phyloP scores from a whole-genome alignment of 1,140 invertebrate genomes.

The Bicyclus anynana region DNA sequence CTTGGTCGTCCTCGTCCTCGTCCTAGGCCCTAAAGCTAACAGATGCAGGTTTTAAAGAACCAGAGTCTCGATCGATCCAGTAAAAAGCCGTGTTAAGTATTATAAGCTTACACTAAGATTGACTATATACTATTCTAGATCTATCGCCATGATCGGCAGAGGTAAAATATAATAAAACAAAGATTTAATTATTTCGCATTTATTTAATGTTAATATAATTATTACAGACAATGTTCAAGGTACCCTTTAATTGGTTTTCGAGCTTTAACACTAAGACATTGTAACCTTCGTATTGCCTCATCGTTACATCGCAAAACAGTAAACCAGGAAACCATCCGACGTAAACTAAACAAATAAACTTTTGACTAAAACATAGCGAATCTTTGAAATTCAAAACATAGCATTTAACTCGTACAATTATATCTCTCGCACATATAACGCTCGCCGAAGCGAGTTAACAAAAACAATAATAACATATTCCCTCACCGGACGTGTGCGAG shows the following conservation, averaged over 20 bases:
- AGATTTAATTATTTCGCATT: constrained; percentile 56
- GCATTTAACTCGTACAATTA: constrained; percentile 47
- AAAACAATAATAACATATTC: constrained; percentile 66
- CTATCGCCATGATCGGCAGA: no score
- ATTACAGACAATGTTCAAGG: constrained; percentile 78
- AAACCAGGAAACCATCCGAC: constrained; percentile 51
- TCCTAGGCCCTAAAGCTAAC: no score
- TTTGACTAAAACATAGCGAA: constrained; percentile 71
- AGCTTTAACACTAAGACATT: constrained; percentile 73
- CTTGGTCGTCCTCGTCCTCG: no score
- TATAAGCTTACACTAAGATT: no score
- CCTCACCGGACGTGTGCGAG: constrained; percentile 54
- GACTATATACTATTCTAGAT: no score
- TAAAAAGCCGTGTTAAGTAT: no score
- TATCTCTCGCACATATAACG: constrained; percentile 47
- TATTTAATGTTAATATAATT: constrained; percentile 77
- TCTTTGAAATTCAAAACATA: constrained; percentile 68
- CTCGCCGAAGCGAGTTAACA: constrained; percentile 72
- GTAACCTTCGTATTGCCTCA: constrained; percentile 63
- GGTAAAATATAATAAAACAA: constrained; percentile 43
- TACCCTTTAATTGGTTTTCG: constrained; percentile 76
- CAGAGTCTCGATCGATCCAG: no score
- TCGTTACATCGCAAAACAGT: constrained; percentile 68
- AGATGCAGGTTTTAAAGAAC: no score
- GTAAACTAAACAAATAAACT: constrained; percentile 64